phyloP scores from a whole-genome alignment of 2,888 invertebrate genomes.

The Hypomecis punctinalis region DNA sequence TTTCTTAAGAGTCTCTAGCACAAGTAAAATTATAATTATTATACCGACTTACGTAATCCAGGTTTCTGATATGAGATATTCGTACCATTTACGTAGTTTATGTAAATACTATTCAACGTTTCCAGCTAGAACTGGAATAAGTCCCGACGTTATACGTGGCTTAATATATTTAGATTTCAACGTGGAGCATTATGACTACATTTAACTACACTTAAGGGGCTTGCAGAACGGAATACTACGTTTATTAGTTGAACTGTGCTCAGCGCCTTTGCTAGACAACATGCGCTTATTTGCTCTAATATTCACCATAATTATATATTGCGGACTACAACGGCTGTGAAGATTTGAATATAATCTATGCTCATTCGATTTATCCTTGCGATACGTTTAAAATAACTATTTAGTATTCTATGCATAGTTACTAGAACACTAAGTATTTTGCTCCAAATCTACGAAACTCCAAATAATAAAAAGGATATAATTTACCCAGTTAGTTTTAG shows the following conservation, averaged over 20 bases:
- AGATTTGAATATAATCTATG: too few species aligned
- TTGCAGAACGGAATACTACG: constrained; percentile 35
- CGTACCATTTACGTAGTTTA: constrained; percentile 3
- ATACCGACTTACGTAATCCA: not conserved
- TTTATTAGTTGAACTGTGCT: constrained; percentile 24
- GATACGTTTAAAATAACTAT: too few species aligned
- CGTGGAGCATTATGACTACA: constrained; percentile 41
- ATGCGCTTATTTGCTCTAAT: not conserved
- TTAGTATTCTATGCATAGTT: too few species aligned
- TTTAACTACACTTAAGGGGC: constrained; percentile 46
- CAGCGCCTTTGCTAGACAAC: constrained; percentile 15
- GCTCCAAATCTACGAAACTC: too few species aligned
- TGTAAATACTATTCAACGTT: constrained; percentile 10
- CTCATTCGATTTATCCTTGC: too few species aligned
- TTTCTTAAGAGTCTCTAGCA: not conserved
- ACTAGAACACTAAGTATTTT: too few species aligned
- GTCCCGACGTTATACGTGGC: constrained; percentile 49
- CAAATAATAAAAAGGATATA: too few species aligned
- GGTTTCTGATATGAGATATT: constrained; percentile 2
- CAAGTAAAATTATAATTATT: not conserved
- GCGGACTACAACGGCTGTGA: too few species aligned
- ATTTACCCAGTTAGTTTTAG: constrained; percentile 14
- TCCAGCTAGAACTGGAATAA: constrained; percentile 42
- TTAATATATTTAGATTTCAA: constrained; percentile 52
- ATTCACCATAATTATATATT: not conserved